Evolutionary conservation across 2,113 vertebrate species (phyloP), one percentile per base, ranked within the genome.

Genomic region (Sorex fumeus): DNA sequence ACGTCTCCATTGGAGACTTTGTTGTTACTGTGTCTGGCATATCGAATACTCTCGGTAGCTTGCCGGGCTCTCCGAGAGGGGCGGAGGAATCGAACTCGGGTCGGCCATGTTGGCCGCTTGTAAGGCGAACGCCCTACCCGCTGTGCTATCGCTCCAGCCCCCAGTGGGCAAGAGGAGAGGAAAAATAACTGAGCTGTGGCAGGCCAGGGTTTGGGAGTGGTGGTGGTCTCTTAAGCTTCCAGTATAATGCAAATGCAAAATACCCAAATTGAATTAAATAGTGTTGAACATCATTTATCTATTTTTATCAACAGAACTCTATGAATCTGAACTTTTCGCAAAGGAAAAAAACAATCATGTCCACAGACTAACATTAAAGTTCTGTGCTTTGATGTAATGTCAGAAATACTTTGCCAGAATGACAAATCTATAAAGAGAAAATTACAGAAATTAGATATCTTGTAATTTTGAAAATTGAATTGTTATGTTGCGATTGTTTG

Each of bases 391-490:
- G 34, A 78, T 60, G 19, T 3, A 50, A 32, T 88, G 71, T 94
- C 86, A 88, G 88, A 89, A 45, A 50, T 7, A 84, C 85, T 90
- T 91, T 53, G 53, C 34, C 32, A 87, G 91, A 92, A 88, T 89
- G 74, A 87, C 34, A 94, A 88, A 93, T 77, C 80, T 70, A 84
- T 4, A 66, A 12, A 86, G 23, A 87, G 62, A 85, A 96, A 94
- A 93, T 88, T 77, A 84, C 36, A 93, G 78, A 91, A 95, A 95
- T 92, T 74, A 87, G 40, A 84, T 28, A 76, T 15, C 3, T 9
- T 88, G 32, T 81, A 80, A 93, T 92, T 95, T 83, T 77, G 43
- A 87, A 93, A 89, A 89, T 11, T 82, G 81, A 92, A 90, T 86
- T 85, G 91, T 94, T 86, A 86, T 70, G 45, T 84, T 80, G 25